Conservation (phyloP, 2,113 vertebrate genomes). For the Sphyrna mokarran region DNA sequence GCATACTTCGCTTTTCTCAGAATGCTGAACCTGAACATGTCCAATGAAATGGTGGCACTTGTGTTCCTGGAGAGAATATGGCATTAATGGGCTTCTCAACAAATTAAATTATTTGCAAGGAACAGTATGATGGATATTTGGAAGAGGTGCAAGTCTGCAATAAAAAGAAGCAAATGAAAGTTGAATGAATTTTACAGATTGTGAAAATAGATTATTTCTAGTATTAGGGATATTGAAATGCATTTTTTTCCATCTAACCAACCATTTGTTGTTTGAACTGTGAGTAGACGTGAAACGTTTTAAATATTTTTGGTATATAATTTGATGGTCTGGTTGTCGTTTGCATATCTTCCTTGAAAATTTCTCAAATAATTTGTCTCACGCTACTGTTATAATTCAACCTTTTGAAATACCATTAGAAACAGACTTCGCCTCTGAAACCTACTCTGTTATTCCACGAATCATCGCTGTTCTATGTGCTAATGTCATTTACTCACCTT, state of each 20-base stretch:
- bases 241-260: not conserved
- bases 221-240: not conserved
- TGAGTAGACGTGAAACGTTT: not conserved
- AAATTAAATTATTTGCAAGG: not conserved
- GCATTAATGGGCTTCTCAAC: not conserved
- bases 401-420: not conserved
- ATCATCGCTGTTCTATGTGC: not conserved
- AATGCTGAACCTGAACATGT: not conserved
- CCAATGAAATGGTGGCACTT: not conserved
- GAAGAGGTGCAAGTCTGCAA: not conserved
- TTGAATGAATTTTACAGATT: not conserved
- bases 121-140: not conserved
- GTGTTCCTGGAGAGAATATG: not conserved
- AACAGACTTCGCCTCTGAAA: not conserved
- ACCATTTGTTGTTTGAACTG: not conserved
- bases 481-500: not conserved
- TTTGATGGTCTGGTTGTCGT: not conserved
- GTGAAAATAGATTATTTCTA: not conserved
- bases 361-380: not conserved
- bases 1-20: not conserved
- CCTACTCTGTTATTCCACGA: not conserved
- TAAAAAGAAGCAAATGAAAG: not conserved
- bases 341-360: not conserved
- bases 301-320: not conserved
- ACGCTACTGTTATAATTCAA: not conserved